Evolutionary conservation across 2,797 vertebrate genomes (phyloP).

Genomic region (Etheostoma perlongum): DNA sequence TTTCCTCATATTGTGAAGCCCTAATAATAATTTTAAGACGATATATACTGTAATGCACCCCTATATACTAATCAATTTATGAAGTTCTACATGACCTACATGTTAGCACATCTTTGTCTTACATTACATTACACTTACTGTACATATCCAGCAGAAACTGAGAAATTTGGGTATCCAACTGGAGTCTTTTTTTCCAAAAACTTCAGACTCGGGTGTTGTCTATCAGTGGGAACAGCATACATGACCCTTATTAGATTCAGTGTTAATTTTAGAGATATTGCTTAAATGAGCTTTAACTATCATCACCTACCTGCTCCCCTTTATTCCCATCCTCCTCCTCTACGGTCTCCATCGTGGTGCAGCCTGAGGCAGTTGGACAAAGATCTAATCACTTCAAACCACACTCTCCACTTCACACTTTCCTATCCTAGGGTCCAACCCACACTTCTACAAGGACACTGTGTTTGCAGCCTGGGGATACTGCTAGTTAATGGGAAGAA

Average conservation of each 20-base stretch:
- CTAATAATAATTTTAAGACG: too few species aligned
- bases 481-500: constrained; percentile 58
- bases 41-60: too few species aligned
- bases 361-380: constrained; percentile 50
- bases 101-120: background rate
- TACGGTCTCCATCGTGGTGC: constrained; percentile 17
- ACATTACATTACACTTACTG: background rate
- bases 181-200: background rate
- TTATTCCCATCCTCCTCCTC: background rate
- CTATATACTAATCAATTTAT: background rate
- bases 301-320: background rate
- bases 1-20: too few species aligned
- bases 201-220: background rate
- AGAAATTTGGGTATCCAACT: background rate
- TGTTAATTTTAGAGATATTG: constrained; percentile 11
- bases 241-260: constrained; percentile 9
- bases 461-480: constrained; percentile 35
- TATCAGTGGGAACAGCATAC: background rate
- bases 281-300: constrained; percentile 20
- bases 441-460: constrained; percentile 49
- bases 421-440: constrained; percentile 19
- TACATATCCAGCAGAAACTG: background rate
- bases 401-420: constrained; percentile 36
- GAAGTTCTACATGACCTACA: background rate
- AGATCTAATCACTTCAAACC: constrained; percentile 56